These are phyloP conservation scores for Lanistes nyassanus DNA, from an alignment of 1,140 invertebrate genomes.

Conservation along the genomic window DNA sequence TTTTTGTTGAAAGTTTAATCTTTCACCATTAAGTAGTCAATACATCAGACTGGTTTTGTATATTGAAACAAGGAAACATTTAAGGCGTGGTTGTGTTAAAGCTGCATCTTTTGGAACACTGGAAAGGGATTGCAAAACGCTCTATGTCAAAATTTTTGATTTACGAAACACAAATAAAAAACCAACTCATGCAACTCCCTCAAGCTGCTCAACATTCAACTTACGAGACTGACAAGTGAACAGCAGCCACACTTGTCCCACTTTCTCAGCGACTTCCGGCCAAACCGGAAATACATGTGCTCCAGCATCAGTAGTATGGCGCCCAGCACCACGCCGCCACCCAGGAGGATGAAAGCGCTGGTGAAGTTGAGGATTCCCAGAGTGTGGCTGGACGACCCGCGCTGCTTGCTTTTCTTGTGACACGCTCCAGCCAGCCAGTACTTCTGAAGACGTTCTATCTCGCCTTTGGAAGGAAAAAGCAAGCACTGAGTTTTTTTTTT, in stretches of 20 bases:
- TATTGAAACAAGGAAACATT: neutral
- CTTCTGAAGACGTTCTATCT: conserved; percentile 91
- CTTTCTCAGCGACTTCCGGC: conserved; percentile 85
- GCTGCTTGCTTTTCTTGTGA: conserved; percentile 73
- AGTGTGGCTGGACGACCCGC: conserved; percentile 75
- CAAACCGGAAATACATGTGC: conserved; percentile 93
- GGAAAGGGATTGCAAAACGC: neutral
- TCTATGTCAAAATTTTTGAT: neutral
- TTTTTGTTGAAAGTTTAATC: too few species aligned
- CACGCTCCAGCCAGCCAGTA: conserved; percentile 99
- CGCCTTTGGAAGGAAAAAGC: conserved; percentile 71
- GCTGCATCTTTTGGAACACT: neutral
- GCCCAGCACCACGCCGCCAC: conserved; percentile 91
- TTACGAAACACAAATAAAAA: too few species aligned
- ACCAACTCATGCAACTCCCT: too few species aligned
- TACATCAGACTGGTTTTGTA: too few species aligned
- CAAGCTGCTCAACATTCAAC: conserved; percentile 13
- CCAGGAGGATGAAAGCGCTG: conserved; percentile 90
- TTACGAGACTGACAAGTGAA: conserved; percentile 87
- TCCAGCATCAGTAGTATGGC: conserved; percentile 87
- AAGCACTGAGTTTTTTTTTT: neutral
- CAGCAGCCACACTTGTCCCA: conserved; percentile 89
- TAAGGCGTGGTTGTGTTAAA: neutral
- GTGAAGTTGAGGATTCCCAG: conserved; percentile 97
- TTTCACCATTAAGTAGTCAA: too few species aligned